Percentiles rank a stretch among this genome's conserved stretches.
phyloP scores from a whole-genome alignment of 2,797 vertebrate species.

The Anolis apletophallus region DNA sequence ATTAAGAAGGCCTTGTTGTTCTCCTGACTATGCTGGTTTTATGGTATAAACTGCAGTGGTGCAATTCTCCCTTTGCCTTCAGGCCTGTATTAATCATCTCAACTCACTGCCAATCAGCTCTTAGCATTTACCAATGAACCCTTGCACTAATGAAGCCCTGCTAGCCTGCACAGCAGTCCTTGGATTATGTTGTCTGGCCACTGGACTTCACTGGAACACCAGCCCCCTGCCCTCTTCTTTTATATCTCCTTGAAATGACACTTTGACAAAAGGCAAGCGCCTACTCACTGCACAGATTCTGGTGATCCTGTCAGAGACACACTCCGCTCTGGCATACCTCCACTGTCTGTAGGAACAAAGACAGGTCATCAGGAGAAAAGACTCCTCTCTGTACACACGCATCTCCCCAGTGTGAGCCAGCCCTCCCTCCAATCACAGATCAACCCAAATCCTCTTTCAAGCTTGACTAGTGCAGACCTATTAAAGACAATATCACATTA shows the following conservation, averaged over 20 bases:
- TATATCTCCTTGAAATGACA: background rate
- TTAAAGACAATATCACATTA: no score
- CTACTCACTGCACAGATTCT: slow-evolving; percentile 86
- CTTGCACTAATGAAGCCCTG: background rate
- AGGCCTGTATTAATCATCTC: no score
- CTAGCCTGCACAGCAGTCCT: background rate
- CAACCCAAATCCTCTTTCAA: no score
- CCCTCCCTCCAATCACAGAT: background rate
- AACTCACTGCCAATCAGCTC: background rate
- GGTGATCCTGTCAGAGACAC: slow-evolving; percentile 91
- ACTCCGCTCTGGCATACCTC: slow-evolving; percentile 88
- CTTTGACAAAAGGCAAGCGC: background rate
- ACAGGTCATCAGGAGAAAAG: background rate
- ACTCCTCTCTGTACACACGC: background rate
- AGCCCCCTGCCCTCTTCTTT: no score
- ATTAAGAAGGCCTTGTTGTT: background rate
- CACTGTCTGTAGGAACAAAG: slow-evolving; percentile 82
- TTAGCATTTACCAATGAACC: background rate
- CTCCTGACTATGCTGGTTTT: background rate
- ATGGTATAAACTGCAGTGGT: background rate
- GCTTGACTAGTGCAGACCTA: no score
- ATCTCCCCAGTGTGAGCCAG: background rate
- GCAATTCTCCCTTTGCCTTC: background rate
- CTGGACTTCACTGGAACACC: background rate
- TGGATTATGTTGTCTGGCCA: background rate